These are phyloP conservation scores for Hydrolagus colliei DNA, from an alignment of 2,797 vertebrate species.

Conservation along the genomic window DNA sequence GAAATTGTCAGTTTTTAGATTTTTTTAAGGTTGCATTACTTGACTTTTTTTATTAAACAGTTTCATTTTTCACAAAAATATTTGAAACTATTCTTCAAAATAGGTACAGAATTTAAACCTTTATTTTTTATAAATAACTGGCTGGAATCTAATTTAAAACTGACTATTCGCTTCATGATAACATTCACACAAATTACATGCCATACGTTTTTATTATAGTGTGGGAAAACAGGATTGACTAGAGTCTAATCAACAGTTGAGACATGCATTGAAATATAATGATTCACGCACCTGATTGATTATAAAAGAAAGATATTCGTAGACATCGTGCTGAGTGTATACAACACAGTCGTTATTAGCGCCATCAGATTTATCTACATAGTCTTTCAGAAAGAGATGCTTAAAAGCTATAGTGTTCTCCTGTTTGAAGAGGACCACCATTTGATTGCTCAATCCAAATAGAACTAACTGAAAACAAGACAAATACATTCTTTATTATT, in stretches of 20 bases:
- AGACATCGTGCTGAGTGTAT: constrained; percentile 75
- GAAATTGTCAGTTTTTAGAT: no score
- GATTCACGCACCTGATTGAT: constrained; percentile 66
- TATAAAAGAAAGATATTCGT: constrained; percentile 71
- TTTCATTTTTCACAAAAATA: no score
- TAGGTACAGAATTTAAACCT: no score
- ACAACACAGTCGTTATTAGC: constrained; percentile 66
- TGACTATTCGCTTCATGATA: no score
- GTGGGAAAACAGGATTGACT: background rate
- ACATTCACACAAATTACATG: no score
- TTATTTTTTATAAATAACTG: no score
- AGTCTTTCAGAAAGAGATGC: constrained; percentile 88
- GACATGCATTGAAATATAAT: background rate
- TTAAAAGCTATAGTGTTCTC: constrained; percentile 83
- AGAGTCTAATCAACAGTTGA: background rate
- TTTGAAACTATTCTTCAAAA: no score
- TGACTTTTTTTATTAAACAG: no score
- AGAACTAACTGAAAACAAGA: constrained; percentile 67
- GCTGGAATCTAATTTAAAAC: no score
- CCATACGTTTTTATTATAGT: background rate
- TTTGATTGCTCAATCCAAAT: constrained; percentile 91
- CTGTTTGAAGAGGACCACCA: constrained; percentile 91
- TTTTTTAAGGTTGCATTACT: no score
- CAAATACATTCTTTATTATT: background rate
- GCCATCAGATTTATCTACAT: constrained; percentile 62